Evolutionary conservation across 2,113 vertebrate species (phyloP).

Genomic region (Pelecanoides urinatrix): DNA sequence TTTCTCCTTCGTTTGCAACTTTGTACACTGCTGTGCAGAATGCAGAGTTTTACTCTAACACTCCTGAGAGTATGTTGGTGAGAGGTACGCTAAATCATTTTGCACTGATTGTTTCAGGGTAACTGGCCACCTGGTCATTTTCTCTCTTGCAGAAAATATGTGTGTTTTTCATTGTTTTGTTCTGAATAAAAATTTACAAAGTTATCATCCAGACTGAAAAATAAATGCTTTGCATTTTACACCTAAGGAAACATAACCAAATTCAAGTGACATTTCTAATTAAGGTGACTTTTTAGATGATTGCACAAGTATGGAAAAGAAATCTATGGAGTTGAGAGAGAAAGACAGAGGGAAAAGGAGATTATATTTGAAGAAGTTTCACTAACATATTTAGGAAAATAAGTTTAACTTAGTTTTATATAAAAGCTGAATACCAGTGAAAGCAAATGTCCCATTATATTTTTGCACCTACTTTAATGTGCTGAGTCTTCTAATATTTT

Average conservation of each 20-base stretch:
- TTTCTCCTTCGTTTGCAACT: not conserved
- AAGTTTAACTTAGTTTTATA: not conserved
- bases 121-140: not conserved
- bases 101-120: not conserved
- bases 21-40: not conserved
- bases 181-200: not conserved
- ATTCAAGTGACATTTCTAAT: not conserved
- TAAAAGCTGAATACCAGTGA: conserved; percentile 3
- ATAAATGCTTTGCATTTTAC: not conserved
- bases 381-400: not conserved
- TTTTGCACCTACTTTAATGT: conserved; percentile 52
- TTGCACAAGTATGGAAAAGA: not conserved
- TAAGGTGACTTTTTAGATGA: not conserved
- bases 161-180: not conserved
- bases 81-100: not conserved
- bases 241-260: not conserved
- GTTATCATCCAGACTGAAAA: not conserved
- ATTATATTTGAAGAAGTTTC: not conserved
- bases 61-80: not conserved
- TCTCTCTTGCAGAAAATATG: not conserved
- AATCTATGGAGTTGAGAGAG: not conserved
- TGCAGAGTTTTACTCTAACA: not conserved
- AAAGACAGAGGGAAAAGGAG: not conserved
- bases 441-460: conserved; percentile 18
- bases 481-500: conserved; percentile 63